Evolutionary conservation across 2,797 vertebrate genomes (phyloP), one percentile per base, ranked within the genome.

Genomic region (Lagocephalus sceleratus): DNA sequence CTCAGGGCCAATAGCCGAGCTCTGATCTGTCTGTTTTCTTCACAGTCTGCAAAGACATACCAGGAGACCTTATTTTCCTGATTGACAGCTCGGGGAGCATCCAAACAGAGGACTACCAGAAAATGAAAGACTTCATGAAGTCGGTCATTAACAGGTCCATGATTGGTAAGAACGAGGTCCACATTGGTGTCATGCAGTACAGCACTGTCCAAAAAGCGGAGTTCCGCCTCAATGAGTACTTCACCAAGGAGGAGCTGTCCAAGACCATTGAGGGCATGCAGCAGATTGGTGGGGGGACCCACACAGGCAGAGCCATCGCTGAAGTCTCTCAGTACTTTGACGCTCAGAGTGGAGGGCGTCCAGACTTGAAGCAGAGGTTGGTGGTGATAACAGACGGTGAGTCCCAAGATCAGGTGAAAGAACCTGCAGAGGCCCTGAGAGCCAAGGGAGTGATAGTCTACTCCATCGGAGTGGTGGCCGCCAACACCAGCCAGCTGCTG

Each of bases 361-460:
- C 85, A 0, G 19, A 48, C 0, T 60, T 91, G 44, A 89, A 72
- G 16, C 90, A 93, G 78, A 83, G 91, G 50, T 77, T 95, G 22
- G 79, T 96, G 11, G 71, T 95, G 25, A 85, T 95, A 43, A 95
- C 94, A 0, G 94, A 94, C 2, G 94, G 93, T 0, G 78, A 72
- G 47, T 82, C 94, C 5, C 75, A 91, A 1, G 94, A 95, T 56
- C 43, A 68, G 0, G 91, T 94, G 7, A 65, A 29, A 45, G 3
- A 0, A 1, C 87, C 91, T 0, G 92, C 94, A 0, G 25, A 47
- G 2, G 60, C 20, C 0, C 79, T 96, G 17, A 91, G 93, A 52
- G 60, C 76, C 5, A 90, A 85, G 42, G 87, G 88, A 1, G 82
- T 95, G 46, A 20, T 38, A 26, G 70, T 94, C 61, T 91, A 92